A percentile compares a stretch with the other conserved stretches of the same genome.
phyloP scores from a whole-genome alignment of 2,113 vertebrate genomes.

The Zootoca vivipara region DNA sequence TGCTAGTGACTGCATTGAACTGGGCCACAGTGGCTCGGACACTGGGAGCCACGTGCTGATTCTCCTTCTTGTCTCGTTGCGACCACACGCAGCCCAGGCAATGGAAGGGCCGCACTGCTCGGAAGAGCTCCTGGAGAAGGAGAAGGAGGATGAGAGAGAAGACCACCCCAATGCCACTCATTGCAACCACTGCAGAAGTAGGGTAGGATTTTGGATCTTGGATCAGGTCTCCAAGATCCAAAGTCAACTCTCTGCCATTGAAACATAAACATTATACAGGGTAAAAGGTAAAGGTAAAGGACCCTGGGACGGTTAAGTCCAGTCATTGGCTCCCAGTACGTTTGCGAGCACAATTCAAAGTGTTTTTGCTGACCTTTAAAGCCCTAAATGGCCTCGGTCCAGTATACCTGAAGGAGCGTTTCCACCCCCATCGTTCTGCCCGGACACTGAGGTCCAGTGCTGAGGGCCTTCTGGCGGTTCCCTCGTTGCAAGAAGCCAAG shows the following conservation, averaged over 20 bases:
- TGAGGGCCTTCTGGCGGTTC: no score
- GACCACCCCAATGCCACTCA: rapidly evolving
- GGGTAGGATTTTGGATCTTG: background rate
- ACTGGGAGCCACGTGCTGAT: constrained; percentile 79
- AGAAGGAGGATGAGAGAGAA: background rate
- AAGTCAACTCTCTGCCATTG: background rate
- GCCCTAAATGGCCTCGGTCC: no score
- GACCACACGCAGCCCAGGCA: constrained; percentile 92
- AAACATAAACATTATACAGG: no score
- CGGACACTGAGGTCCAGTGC: no score
- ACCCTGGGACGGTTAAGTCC: no score
- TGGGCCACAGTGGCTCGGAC: constrained; percentile 87
- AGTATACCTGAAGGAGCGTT: no score
- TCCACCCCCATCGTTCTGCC: no score
- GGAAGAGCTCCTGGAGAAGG: constrained; percentile 81
- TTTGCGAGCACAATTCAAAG: no score
- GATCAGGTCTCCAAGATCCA: background rate
- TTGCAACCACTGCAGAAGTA: background rate
- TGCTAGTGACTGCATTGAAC: constrained; percentile 85
- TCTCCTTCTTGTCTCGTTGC: constrained; percentile 86
- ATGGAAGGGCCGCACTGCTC: constrained; percentile 81
- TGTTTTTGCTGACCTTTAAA: no score
- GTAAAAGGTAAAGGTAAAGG: no score
- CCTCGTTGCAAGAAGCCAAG: no score
- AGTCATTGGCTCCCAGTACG: no score